These are phyloP conservation scores for Microcaecilia unicolor DNA, from an alignment of 2,797 vertebrate genomes.

Conservation along the genomic window DNA sequence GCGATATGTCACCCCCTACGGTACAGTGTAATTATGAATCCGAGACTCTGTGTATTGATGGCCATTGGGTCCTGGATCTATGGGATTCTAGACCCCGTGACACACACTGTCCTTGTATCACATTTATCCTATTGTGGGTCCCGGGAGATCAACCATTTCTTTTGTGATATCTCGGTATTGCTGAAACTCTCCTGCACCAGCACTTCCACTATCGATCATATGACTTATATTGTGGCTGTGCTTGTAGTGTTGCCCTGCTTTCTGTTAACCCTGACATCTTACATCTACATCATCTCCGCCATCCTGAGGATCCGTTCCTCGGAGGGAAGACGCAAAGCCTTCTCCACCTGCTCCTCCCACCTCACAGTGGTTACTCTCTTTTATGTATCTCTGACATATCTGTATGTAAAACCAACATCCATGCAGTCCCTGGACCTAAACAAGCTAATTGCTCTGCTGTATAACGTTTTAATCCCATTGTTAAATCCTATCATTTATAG, in stretches of 20 bases:
- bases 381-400: slow-evolving; percentile 22
- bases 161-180: slow-evolving; percentile 19
- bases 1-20: slow-evolving; percentile 28
- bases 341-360: slow-evolving; percentile 26
- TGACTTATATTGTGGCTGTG: slow-evolving; percentile 10
- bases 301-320: slow-evolving; percentile 14
- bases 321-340: slow-evolving; percentile 11
- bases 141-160: slow-evolving; percentile 15
- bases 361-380: slow-evolving; percentile 25
- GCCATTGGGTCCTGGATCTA: slow-evolving; percentile 15
- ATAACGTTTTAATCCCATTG: slow-evolving; percentile 25
- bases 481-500: slow-evolving; percentile 24
- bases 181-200: slow-evolving; percentile 11
- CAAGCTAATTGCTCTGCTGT: slow-evolving; percentile 25
- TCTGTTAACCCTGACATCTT: slow-evolving; percentile 13
- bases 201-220: neutral
- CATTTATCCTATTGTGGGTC: slow-evolving; percentile 13
- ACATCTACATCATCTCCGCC: slow-evolving; percentile 8
- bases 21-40: slow-evolving; percentile 15
- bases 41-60: neutral
- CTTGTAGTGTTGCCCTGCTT: slow-evolving; percentile 13
- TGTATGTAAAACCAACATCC: slow-evolving; percentile 18
- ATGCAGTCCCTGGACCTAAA: slow-evolving; percentile 14
- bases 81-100: slow-evolving; percentile 24
- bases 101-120: slow-evolving; percentile 6